Evolutionary conservation across 2,888 invertebrate species (phyloP).

Genomic region (Coecobrya sp.): DNA sequence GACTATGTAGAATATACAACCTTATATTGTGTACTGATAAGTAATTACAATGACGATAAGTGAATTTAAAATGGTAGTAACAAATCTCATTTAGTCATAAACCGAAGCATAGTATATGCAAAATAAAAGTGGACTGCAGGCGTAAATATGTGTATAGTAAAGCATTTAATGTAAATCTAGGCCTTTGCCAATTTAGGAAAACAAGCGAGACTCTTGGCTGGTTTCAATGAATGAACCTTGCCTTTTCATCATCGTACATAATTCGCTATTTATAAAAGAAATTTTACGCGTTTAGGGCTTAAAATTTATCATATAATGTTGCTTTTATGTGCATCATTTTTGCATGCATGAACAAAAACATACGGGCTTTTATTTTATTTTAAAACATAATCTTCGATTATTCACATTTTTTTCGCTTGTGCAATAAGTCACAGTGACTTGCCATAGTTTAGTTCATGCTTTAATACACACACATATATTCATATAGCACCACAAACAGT

Average conservation of each 20-base stretch:
- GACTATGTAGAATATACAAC: background rate
- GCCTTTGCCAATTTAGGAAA: constrained; percentile 67
- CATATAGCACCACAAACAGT: background rate
- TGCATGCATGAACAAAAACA: constrained; percentile 1
- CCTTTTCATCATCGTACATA: background rate
- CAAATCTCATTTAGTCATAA: background rate
- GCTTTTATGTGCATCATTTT: background rate
- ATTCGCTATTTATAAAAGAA: constrained; percentile 10
- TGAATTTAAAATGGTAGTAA: constrained; percentile 30
- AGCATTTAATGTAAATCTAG: constrained; percentile 39
- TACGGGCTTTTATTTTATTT: background rate
- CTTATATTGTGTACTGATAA: background rate
- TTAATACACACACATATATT: background rate
- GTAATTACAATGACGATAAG: constrained; percentile 18
- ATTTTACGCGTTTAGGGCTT: background rate
- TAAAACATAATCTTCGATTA: constrained; percentile 40
- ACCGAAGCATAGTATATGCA: background rate
- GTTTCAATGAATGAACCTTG: background rate
- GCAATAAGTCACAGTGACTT: constrained; percentile 4
- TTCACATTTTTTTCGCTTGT: constrained; percentile 40
- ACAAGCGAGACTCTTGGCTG: constrained; percentile 87
- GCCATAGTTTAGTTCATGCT: constrained; percentile 10
- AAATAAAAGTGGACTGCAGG: background rate
- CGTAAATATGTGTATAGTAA: background rate
- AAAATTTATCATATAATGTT: background rate